These are phyloP conservation scores for Molossus alvarezi DNA, from an alignment of 2,797 vertebrate species.

Conservation along the genomic window DNA sequence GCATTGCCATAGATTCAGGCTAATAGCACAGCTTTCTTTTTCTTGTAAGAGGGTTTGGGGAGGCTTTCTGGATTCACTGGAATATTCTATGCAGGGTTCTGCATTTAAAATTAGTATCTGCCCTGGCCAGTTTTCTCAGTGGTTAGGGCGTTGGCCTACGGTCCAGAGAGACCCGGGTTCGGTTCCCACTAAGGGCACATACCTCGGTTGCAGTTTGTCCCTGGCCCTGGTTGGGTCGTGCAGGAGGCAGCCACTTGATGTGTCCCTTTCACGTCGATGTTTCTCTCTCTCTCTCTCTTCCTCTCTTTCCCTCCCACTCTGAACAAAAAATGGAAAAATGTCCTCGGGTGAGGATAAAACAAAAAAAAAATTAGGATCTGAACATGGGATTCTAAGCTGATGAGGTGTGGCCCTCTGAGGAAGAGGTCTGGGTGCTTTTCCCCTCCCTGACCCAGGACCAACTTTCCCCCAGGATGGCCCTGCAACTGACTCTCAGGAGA, in stretches of 20 bases:
- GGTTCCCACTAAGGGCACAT: no score
- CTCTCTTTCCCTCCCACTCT: no score
- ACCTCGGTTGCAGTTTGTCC: no score
- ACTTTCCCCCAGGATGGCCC: not conserved
- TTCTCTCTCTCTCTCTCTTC: no score
- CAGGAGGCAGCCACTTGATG: no score
- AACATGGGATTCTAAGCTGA: slow-evolving; percentile 3
- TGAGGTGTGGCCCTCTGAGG: not conserved
- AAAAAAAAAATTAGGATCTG: slow-evolving; percentile 2
- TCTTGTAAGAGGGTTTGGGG: not conserved
- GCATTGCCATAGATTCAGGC: not conserved
- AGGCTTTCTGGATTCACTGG: not conserved
- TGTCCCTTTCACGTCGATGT: no score
- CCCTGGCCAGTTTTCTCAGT: no score
- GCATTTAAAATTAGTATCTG: not conserved
- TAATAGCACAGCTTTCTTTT: not conserved
- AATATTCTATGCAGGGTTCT: slow-evolving; percentile 44
- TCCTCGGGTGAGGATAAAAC: no score
- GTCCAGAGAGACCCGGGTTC: no score
- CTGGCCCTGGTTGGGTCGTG: no score
- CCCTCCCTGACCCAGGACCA: not conserved
- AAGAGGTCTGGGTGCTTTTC: not conserved
- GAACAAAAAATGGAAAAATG: no score
- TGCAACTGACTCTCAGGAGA: not conserved
- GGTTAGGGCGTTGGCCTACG: no score